Evolutionary conservation across 2,888 invertebrate genomes (phyloP), one percentile per base, ranked within the genome.

Genomic region (Germaria angustata): DNA sequence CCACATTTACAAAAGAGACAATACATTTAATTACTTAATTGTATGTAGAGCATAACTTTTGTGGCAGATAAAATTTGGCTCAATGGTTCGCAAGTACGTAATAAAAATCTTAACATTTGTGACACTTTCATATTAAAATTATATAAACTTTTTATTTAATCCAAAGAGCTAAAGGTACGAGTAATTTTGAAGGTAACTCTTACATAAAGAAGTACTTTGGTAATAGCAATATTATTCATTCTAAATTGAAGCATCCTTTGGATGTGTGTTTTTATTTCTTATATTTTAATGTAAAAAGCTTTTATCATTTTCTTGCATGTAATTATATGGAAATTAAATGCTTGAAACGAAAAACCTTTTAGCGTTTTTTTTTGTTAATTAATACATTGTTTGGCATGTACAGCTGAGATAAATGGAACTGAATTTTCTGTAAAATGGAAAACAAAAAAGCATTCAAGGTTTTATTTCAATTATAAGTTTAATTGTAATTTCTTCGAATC

Each of bases 361-460:
- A 76, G 46, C 32, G 17, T n/a, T n/a, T n/a, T n/a, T 20, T 75
- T 76, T 65, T 57, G 0, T 20, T 76, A 66, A 65, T 69, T 55
- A 69, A 24, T 24, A 51, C 51, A 51, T 34, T 22, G 22, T 51
- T 66, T 66, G 15, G 22, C 28, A 57, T 57, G 32, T 11, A 34
- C 11, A 2, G n/a, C n/a, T 36, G 13, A 51, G 2, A 9, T 15
- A 32, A 13, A 20, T 9, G 8, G 36, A 59, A n/a, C 34, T 28
- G 13, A 9, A 20, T 55, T 55, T 4, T 59, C 2, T 20, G 34
- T 24, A n/a, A 36, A 39, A 39, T 53, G 9, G 11, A 17, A 17
- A 17, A 39, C 11, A n/a, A 1, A 36, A 36, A 36, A 11, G 3
- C n/a, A 13, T 1, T 39, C n/a, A 11, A 39, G 11, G 8, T 39